Conservation (phyloP, 2,113 vertebrate genomes). For the Holacanthus passer region DNA sequence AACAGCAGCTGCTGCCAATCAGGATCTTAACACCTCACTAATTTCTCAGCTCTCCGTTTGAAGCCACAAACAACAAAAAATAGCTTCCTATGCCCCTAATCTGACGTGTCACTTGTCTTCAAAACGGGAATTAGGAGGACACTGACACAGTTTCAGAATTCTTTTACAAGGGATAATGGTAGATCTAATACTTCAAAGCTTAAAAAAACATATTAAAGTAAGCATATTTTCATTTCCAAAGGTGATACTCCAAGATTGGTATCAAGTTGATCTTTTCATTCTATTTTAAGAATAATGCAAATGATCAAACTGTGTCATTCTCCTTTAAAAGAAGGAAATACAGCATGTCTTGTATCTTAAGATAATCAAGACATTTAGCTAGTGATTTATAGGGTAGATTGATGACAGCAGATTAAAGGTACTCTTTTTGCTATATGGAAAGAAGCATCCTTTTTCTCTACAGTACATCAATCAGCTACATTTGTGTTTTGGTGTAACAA, state of each 20-base stretch:
- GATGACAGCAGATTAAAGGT: slow-evolving; percentile 9
- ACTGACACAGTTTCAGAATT: neutral
- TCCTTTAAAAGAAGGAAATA: neutral
- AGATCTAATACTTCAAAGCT: slow-evolving; percentile 19
- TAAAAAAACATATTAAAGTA: neutral
- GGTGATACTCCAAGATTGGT: neutral
- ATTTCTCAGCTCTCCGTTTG: slow-evolving; percentile 24
- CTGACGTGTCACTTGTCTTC: neutral
- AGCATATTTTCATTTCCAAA: neutral
- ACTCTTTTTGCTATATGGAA: neutral
- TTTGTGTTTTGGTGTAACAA: slow-evolving; percentile 30
- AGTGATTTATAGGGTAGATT: neutral
- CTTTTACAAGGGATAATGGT: neutral
- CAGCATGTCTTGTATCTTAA: neutral
- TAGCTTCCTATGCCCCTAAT: neutral
- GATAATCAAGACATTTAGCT: neutral
- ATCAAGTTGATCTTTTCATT: slow-evolving; percentile 10
- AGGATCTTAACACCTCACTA: slow-evolving; percentile 32
- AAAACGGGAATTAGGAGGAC: slow-evolving; percentile 1
- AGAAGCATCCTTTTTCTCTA: neutral
- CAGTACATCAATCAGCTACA: slow-evolving; percentile 19
- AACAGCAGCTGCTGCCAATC: slow-evolving; percentile 62
- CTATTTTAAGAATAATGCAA: slow-evolving; percentile 9
- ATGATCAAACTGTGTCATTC: slow-evolving; percentile 1
- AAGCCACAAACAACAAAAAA: slow-evolving; percentile 25